Evolutionary conservation across 2,797 vertebrate species (phyloP), one percentile per base, ranked within the genome.

Genomic region (Staurois parvus): DNA sequence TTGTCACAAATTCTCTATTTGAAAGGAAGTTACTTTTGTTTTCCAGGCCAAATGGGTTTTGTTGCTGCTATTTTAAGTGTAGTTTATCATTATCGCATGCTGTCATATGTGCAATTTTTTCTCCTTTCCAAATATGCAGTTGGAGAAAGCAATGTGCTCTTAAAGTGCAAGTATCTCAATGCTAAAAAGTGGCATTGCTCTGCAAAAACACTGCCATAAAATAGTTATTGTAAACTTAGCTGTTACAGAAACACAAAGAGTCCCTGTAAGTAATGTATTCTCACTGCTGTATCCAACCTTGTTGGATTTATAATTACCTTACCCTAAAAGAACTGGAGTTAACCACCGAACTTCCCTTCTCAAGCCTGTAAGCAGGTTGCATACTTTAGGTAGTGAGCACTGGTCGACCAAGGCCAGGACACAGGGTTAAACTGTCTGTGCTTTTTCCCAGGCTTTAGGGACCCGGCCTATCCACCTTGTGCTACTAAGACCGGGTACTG

Each of bases 111-210:
- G 26, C 34, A 29, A 59, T 13, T 64, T 37, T n/a, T 59, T 72
- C 52, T 59, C 26, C 26, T 28, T 17, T 42, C 6, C 17, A 29
- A 59, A 73, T 66, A 64, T 62, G 67, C 21, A 64, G 26, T 19
- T 75, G 81, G 34, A 11, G 32, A 72, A 32, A 75, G 72, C 72
- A 66, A 75, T 67, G 72, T 83, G 59, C n/a, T 66, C 75, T 75
- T 75, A 37, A 19, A 37, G 59, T 62, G 67, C 30, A 34, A 69
- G n/a, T 29, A 3, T 7, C 29, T 69, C 0, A 69, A 19, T 69
- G 3, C 15, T 69, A 17, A 69, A 69, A 34, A 29, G 24, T 12
- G 28, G 3, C 28, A 67, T 67, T 29, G 26, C 24, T 66, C 13
- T 4, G 15, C 15, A 4, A 48, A 48, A 48, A 17, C 15, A 52